These are phyloP conservation scores for Sarcophaga bullata DNA, from an alignment of 1,140 invertebrate species.

Conservation along the genomic window DNA sequence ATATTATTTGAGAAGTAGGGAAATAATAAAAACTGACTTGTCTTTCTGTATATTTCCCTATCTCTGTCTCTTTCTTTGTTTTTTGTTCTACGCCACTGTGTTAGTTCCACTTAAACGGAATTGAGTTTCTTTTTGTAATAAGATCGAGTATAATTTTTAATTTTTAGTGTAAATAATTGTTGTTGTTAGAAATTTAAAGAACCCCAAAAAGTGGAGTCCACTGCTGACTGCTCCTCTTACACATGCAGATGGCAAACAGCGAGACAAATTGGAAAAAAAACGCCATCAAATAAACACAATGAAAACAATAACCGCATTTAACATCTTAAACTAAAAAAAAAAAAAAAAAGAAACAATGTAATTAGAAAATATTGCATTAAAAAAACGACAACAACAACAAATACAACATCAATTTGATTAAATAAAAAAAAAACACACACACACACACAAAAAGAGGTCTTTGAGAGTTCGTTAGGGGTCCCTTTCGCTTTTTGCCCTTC, in stretches of 20 bases:
- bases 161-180: background rate
- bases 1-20: too few relatives aligned
- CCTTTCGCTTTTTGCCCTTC: background rate
- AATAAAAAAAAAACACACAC: background rate
- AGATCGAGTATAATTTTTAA: background rate
- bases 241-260: background rate
- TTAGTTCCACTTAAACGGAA: too few relatives aligned
- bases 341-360: background rate
- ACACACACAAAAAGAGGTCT: background rate
- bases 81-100: too few relatives aligned
- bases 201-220: background rate
- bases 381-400: background rate
- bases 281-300: slow-evolving; percentile 1
- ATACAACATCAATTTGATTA: background rate
- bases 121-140: too few relatives aligned
- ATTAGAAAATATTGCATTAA: background rate
- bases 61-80: too few relatives aligned
- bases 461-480: background rate
- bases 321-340: too few relatives aligned
- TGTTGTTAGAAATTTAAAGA: background rate
- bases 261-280: slow-evolving; percentile 4
- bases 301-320: background rate
- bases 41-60: too few relatives aligned
- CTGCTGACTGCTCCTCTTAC: background rate
- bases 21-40: too few relatives aligned